phyloP scores from a whole-genome alignment of 2,113 vertebrate genomes.

The Cavia aperea region DNA sequence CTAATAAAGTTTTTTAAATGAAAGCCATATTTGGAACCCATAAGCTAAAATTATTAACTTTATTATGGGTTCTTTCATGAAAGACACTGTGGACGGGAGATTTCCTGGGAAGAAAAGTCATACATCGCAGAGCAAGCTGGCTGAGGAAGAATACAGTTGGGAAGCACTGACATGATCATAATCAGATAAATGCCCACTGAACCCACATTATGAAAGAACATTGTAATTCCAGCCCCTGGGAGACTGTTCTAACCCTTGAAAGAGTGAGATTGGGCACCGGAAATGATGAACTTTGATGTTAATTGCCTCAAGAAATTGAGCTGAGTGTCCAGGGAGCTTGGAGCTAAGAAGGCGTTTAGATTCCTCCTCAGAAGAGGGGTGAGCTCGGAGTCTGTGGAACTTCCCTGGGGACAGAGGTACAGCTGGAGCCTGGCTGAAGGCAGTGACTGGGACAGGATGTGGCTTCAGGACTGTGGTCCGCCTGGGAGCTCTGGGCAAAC shows the following conservation, averaged over 20 bases:
- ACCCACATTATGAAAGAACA: background rate
- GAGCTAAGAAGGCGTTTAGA: background rate
- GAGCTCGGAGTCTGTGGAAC: background rate
- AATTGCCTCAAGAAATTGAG: background rate
- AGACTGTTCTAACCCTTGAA: background rate
- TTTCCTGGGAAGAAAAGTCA: background rate
- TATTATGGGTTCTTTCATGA: background rate
- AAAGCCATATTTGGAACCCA: background rate
- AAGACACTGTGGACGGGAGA: background rate
- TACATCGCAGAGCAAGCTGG: fast-evolving
- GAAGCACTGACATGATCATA: background rate
- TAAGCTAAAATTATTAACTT: background rate
- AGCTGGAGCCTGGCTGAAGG: too few relatives aligned
- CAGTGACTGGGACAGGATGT: background rate
- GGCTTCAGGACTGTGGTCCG: fast-evolving
- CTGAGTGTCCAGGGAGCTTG: background rate
- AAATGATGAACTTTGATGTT: background rate
- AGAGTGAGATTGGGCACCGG: background rate
- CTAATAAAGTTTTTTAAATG: background rate
- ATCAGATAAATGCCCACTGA: background rate
- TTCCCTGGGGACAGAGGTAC: background rate
- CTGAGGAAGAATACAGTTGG: fast-evolving
- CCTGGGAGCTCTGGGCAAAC: background rate
- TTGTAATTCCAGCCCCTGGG: background rate
- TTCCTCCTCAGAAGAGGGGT: fast-evolving